Evolutionary conservation across 2,113 vertebrate genomes (phyloP).

Genomic region (Syrrhaptes paradoxus): DNA sequence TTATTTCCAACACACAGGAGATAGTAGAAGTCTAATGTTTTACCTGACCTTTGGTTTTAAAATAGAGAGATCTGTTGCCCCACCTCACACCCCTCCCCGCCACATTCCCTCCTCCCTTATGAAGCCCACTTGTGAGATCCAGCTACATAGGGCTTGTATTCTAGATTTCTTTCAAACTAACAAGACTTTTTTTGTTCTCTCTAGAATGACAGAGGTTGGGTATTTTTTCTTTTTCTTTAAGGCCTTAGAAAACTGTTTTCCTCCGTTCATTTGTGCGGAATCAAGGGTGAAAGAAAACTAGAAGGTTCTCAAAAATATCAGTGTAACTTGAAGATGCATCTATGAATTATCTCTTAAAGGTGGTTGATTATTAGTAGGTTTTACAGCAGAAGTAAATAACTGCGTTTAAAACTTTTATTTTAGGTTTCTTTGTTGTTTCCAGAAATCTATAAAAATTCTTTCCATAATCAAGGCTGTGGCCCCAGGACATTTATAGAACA

Average conservation of each 20-base stretch:
- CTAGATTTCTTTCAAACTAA: background rate
- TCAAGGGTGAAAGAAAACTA: background rate
- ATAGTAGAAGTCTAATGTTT: background rate
- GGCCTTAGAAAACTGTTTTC: background rate
- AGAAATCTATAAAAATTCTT: background rate
- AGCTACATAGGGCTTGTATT: background rate
- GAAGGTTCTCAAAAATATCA: background rate
- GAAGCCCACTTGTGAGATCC: background rate
- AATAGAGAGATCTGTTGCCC: background rate
- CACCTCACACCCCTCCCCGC: accelerated
- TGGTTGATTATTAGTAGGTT: background rate
- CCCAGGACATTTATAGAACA: background rate
- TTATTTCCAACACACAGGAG: background rate
- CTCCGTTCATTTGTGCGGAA: background rate
- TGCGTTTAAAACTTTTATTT: background rate
- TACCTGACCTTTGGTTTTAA: background rate
- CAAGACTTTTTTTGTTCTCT: background rate
- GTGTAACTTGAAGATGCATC: background rate
- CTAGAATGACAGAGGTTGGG: background rate
- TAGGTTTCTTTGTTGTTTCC: background rate
- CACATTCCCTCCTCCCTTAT: background rate
- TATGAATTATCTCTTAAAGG: background rate
- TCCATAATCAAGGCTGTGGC: background rate
- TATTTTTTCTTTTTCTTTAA: background rate
- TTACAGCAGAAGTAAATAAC: background rate